Evolutionary conservation across 1,140 invertebrate species (phyloP).

Genomic region (Trypoxylus dichotomus): DNA sequence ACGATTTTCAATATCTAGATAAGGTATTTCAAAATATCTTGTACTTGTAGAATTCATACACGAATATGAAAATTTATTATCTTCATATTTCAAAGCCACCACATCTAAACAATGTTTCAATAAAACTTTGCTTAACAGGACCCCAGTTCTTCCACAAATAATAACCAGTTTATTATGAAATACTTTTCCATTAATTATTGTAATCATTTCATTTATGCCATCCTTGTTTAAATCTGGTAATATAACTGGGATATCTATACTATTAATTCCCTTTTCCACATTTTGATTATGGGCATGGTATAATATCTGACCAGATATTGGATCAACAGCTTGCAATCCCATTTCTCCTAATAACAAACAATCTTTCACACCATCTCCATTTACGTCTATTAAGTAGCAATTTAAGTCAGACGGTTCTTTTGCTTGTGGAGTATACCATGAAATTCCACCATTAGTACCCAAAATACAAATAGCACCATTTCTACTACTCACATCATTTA

Average conservation of each 20-base stretch:
- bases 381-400: constrained; percentile 70
- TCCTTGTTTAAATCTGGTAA: constrained; percentile 73
- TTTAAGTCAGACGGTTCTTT: constrained; percentile 68
- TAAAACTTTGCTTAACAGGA: constrained; percentile 56
- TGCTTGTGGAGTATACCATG: constrained; percentile 65
- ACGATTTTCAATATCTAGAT: constrained; percentile 4
- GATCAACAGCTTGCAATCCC: constrained; percentile 71
- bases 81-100: constrained; percentile 31
- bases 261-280: constrained; percentile 54
- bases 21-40: constrained; percentile 25
- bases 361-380: constrained; percentile 68
- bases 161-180: constrained; percentile 64
- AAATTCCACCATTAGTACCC: constrained; percentile 63
- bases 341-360: constrained; percentile 71
- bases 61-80: constrained; percentile 33
- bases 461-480: constrained; percentile 63
- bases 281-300: constrained; percentile 64
- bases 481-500: constrained; percentile 56
- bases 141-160: constrained; percentile 65
- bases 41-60: constrained; percentile 33
- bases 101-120: constrained; percentile 33
- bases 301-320: constrained; percentile 65
- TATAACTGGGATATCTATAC: constrained; percentile 69
- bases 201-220: constrained; percentile 67
- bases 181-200: constrained; percentile 57